Evolutionary conservation across 2,797 vertebrate genomes (phyloP).

Genomic region (Adelosebastes latens): DNA sequence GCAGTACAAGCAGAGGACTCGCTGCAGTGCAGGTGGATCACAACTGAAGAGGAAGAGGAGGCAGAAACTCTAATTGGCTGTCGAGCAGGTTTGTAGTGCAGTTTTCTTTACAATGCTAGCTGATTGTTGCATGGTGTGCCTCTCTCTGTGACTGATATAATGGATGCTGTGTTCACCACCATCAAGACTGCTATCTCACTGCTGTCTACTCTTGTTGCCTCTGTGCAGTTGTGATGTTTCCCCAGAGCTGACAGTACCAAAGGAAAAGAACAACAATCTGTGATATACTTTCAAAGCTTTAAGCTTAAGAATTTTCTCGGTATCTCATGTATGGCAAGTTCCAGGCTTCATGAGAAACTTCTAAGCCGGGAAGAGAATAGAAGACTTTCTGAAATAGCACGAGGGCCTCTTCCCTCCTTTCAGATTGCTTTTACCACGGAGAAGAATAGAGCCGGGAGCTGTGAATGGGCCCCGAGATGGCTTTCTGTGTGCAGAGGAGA

Average conservation of each 20-base stretch:
- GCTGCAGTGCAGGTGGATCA: constrained; percentile 78
- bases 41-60: constrained; percentile 43
- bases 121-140: not conserved
- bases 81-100: constrained; percentile 64
- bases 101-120: constrained; percentile 1
- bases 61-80: constrained; percentile 15
- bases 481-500: constrained; percentile 68
- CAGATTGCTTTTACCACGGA: constrained; percentile 54
- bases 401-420: constrained; percentile 63
- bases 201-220: constrained; percentile 20
- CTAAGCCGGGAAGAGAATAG: not conserved
- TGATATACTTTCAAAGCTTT: not conserved
- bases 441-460: constrained; percentile 70
- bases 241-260: not conserved
- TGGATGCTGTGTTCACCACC: constrained; percentile 34
- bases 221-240: constrained; percentile 22
- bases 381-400: constrained; percentile 37
- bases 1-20: constrained; percentile 39
- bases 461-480: constrained; percentile 69
- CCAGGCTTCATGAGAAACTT: constrained; percentile 4
- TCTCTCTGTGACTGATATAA: constrained; percentile 34
- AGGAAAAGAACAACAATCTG: not conserved
- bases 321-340: not conserved
- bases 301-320: not conserved
- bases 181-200: constrained; percentile 31